Evolutionary conservation across 2,797 vertebrate genomes (phyloP), one percentile per base, ranked within the genome.

Genomic region (Rhinichthys osculus): DNA sequence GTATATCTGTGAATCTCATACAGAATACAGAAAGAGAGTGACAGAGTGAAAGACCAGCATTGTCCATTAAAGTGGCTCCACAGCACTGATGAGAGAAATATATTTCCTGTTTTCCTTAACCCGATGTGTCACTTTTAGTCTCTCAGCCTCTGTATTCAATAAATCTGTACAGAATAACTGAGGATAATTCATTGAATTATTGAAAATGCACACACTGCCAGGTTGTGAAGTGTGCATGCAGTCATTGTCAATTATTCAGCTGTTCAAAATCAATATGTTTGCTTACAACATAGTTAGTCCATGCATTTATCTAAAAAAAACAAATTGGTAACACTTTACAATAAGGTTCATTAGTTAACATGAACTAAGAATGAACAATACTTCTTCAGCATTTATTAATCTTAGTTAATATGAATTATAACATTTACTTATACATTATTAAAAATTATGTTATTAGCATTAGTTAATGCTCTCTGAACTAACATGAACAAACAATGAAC

Each of bases 61-160:
- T 30, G 35, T 30, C 30, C 19, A 38, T 14, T 57, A 57, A 38
- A 57, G 50, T 77, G 33, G 19, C 47, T 52, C 47, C 47, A 54
- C 10, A 76, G 50, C 47, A 81, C 64, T 80, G 40, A 79, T 38
- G 30, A 69, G 4, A 69, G 42, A 80, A 50, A 80, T 35, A 54
- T 8, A 33, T 66, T 80, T 23, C 27, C 42, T 42, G 17, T n/a
- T 38, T 52, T 54, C 33, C 21, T 42, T 62, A 11, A 70, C 33
- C 10, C 44, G 81, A 59, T 62, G 81, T 64, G 70, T 83, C 27
- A 59, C 52, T 59, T 23, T 59, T 57, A 74, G 70, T 47, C 70
- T 83, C 81, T 83, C 81, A 83, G 70, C 40, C 81, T n/a, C 40
- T 62, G 38, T 64, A 62, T 9, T 38, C 16, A 64, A 47, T 30